Percentiles rank a stretch among this genome's conserved stretches.
Evolutionary conservation across 1,140 invertebrate species (phyloP).

Genomic region (Brachionus koreanus): DNA sequence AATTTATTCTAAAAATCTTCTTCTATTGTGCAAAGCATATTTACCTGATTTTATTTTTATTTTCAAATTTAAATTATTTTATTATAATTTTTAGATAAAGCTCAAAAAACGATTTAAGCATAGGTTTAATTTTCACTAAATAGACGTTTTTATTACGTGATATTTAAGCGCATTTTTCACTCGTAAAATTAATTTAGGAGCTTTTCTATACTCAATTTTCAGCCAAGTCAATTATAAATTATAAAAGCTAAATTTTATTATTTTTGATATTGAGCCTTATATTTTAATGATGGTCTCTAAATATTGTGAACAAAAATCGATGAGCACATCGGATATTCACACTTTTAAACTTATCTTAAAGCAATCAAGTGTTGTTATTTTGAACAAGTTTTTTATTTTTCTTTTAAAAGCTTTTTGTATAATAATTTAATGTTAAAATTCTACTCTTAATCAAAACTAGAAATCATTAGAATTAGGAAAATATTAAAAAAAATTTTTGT

Average conservation of each 20-base stretch:
- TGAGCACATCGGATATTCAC: background rate
- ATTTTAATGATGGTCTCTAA: background rate
- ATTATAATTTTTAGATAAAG: conserved; percentile 11
- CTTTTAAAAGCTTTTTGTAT: background rate
- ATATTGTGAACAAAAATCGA: background rate
- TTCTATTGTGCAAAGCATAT: background rate
- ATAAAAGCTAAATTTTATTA: too few species aligned
- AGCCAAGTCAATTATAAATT: background rate
- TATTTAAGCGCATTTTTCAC: background rate
- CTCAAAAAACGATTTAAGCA: background rate
- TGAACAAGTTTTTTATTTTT: background rate
- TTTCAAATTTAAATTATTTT: background rate
- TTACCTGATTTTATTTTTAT: background rate
- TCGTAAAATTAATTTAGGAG: background rate
- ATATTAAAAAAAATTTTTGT: background rate
- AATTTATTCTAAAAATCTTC: background rate
- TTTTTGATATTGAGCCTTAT: background rate
- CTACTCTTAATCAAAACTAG: background rate
- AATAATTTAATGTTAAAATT: background rate
- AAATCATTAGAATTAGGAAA: background rate
- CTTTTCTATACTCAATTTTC: background rate
- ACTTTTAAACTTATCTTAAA: background rate
- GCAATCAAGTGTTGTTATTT: background rate
- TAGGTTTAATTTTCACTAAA: background rate
- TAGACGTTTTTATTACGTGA: background rate